Percentiles rank a stretch among this genome's conserved stretches.
These are phyloP conservation scores for Oncopodura yosiiana DNA, from an alignment of 1,140 invertebrate genomes.

Conservation along the genomic window DNA sequence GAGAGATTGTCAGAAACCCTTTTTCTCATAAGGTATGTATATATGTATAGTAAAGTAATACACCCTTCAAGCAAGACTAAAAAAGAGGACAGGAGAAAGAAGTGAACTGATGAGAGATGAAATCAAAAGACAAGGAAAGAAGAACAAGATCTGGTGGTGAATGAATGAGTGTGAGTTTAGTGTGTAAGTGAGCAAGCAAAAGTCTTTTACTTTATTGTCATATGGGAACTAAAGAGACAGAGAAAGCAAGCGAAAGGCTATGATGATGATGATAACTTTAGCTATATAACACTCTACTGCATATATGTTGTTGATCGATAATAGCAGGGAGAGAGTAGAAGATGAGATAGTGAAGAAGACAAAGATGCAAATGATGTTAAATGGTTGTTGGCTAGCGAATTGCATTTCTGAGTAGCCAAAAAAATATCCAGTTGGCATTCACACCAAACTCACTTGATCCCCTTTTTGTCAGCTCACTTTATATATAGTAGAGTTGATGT, in stretches of 20 bases:
- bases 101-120: no score
- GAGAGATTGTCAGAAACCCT: no score
- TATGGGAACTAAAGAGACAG: not conserved
- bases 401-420: constrained; percentile 29
- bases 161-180: no score
- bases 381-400: constrained; percentile 23
- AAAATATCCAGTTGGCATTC: not conserved
- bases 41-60: no score
- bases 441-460: not conserved
- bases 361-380: constrained; percentile 25
- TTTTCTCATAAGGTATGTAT: no score
- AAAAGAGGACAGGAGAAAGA: no score
- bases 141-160: no score
- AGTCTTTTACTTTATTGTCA: not conserved
- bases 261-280: no score
- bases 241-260: constrained; percentile 5
- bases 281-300: not conserved
- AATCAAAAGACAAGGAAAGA: no score
- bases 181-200: no score
- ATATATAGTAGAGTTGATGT: no score
- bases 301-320: not conserved
- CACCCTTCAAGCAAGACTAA: no score
- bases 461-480: not conserved
- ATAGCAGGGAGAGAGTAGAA: not conserved
- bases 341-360: not conserved